Evolutionary conservation across 2,113 vertebrate genomes (phyloP).

Genomic region (Pollimyrus isidori): DNA sequence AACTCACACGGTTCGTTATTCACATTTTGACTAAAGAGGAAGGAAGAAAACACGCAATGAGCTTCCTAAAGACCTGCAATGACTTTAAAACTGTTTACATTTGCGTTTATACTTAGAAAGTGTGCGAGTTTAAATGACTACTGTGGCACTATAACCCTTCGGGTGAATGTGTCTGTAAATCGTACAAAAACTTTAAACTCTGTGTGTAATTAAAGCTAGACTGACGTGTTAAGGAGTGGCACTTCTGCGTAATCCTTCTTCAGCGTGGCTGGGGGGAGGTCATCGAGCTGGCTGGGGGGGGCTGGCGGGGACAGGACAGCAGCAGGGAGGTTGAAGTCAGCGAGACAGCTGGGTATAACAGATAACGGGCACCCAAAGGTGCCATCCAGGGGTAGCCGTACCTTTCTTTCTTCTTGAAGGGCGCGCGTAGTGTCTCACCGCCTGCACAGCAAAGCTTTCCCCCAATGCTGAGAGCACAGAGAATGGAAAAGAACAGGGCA

Average conservation of each 20-base stretch:
- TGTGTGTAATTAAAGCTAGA: not conserved
- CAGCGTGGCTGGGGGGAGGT: slow-evolving; percentile 67
- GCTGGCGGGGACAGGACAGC: slow-evolving; percentile 43
- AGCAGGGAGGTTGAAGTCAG: not conserved
- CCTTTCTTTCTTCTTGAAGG: slow-evolving; percentile 53
- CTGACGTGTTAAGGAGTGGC: slow-evolving; percentile 65
- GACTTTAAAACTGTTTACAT: not conserved
- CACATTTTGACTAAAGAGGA: not conserved
- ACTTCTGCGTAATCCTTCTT: slow-evolving; percentile 70
- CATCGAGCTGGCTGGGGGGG: slow-evolving; percentile 68
- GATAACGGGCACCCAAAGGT: not conserved
- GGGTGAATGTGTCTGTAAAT: not conserved
- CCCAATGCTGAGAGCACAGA: slow-evolving; percentile 32
- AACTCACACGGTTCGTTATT: not conserved
- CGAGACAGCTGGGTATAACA: not conserved
- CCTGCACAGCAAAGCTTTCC: slow-evolving; percentile 42
- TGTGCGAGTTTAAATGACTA: not conserved
- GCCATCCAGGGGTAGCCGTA: slow-evolving; percentile 29
- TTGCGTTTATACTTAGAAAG: not conserved
- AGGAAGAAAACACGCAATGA: not conserved
- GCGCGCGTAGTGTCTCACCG: slow-evolving; percentile 63
- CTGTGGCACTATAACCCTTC: not conserved
- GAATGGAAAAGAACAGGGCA: not conserved
- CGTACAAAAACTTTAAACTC: not conserved
- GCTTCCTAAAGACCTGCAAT: not conserved